Conservation (phyloP, 2,113 vertebrate genomes). For the Heteronetta atricapilla region DNA sequence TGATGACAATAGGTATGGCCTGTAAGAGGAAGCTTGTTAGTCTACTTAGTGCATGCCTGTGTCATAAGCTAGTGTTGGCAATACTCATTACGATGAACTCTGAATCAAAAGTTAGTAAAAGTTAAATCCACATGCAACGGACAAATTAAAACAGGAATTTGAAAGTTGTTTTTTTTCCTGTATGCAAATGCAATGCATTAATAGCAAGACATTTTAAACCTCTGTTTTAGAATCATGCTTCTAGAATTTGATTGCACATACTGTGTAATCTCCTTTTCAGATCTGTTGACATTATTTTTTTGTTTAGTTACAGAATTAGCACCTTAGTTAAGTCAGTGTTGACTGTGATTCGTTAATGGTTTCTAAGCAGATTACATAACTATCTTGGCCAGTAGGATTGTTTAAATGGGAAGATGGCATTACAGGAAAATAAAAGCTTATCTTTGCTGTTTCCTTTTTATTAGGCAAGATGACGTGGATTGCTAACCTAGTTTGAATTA, state of each 20-base stretch:
- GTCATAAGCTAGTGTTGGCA: neutral
- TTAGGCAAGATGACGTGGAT: neutral
- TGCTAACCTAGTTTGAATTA: neutral
- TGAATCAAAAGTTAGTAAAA: neutral
- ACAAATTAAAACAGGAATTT: neutral
- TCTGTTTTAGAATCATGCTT: neutral
- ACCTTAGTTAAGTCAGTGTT: neutral
- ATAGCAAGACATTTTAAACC: neutral
- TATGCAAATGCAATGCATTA: neutral
- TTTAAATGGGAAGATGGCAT: neutral
- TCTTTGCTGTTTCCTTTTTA: neutral
- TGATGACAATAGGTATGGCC: conserved; percentile 88
- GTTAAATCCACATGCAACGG: neutral
- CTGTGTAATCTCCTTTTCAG: neutral
- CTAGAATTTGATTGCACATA: neutral
- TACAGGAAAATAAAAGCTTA: neutral
- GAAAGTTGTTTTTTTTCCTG: neutral
- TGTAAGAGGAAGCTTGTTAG: neutral
- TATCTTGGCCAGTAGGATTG: neutral
- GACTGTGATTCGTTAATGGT: neutral
- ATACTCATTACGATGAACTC: rapidly evolving
- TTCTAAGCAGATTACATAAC: neutral
- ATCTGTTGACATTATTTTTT: rapidly evolving
- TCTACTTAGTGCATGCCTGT: neutral
- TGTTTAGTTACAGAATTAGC: neutral